phyloP scores from a whole-genome alignment of 37 sponge, comb jelly and placozoan genomes.

The Hormiphora californensis region DNA sequence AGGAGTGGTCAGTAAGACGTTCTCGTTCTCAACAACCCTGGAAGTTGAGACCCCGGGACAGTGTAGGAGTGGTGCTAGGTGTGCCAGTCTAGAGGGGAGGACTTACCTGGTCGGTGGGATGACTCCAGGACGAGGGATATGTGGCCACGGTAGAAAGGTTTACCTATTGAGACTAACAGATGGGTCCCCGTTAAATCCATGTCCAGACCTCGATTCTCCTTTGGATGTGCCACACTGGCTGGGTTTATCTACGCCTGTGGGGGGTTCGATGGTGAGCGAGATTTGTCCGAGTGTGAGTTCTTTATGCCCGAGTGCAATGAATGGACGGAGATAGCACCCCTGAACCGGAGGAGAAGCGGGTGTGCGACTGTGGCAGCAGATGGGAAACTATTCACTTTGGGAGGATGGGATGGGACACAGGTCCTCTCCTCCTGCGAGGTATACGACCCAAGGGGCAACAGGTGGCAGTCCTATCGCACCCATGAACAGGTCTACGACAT shows the following conservation, averaged over 20 bases:
- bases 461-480: too few species aligned
- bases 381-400: conserved; percentile 31
- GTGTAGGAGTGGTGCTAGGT: conserved; percentile 9
- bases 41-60: conserved; percentile 4
- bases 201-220: conserved; percentile 6
- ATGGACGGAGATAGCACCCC: conserved; percentile 23
- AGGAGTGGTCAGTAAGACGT: neutral
- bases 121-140: conserved; percentile 28
- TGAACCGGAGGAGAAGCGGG: neutral
- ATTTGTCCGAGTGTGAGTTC: neutral
- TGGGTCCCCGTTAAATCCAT: conserved; percentile 52
- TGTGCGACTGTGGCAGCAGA: conserved; percentile 41
- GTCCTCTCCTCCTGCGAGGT: conserved; percentile 24
- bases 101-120: conserved; percentile 50
- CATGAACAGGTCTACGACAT: neutral
- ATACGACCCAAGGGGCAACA: conserved; percentile 36
- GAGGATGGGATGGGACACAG: conserved; percentile 49
- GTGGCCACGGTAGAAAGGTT: conserved; percentile 19
- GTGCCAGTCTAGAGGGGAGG: neutral
- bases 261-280: conserved; percentile 39
- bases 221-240: conserved; percentile 9
- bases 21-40: neutral
- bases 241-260: conserved; percentile 50
- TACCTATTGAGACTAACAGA: neutral
- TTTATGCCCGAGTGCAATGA: conserved; percentile 45